phyloP scores from a whole-genome alignment of 2,797 vertebrate species.

The Rhodeus uyekii region DNA sequence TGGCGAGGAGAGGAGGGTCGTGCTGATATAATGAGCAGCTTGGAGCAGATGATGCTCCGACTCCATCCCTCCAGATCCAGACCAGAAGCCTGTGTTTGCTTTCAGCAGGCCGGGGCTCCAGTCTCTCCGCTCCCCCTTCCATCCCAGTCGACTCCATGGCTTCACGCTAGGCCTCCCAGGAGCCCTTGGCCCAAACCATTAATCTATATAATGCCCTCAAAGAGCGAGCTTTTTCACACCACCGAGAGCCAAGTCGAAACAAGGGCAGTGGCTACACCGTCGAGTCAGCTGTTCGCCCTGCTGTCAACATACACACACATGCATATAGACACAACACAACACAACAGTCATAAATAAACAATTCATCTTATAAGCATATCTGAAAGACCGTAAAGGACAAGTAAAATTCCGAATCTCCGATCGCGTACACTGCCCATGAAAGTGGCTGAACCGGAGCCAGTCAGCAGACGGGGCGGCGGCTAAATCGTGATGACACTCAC shows the following conservation, averaged over 20 bases:
- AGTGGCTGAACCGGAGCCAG: conserved; percentile 35
- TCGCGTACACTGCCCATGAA: background rate
- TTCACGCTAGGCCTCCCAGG: conserved; percentile 71
- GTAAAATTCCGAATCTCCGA: background rate
- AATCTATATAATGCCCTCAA: conserved; percentile 86
- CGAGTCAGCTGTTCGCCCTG: conserved; percentile 80
- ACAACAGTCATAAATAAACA: conserved; percentile 39
- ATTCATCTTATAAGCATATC: conserved; percentile 7
- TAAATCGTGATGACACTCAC: conserved; percentile 78
- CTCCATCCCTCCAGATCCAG: conserved; percentile 67
- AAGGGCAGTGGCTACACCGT: conserved; percentile 76
- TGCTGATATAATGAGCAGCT: conserved; percentile 64
- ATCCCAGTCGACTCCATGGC: conserved; percentile 60
- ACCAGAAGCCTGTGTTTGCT: conserved; percentile 68
- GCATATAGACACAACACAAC: conserved; percentile 56
- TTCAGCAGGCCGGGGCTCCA: conserved; percentile 62
- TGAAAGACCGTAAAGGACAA: background rate
- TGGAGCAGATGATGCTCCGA: conserved; percentile 61
- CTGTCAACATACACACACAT: conserved; percentile 57
- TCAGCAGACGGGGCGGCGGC: conserved; percentile 69
- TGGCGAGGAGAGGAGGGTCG: conserved; percentile 58
- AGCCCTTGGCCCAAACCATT: conserved; percentile 77
- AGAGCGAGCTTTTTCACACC: conserved; percentile 82
- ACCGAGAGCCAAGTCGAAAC: conserved; percentile 77
- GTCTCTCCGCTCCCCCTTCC: conserved; percentile 59